Evolutionary conservation across 2,797 vertebrate species (phyloP).

Genomic region (Pseudochirops cupreus): DNA sequence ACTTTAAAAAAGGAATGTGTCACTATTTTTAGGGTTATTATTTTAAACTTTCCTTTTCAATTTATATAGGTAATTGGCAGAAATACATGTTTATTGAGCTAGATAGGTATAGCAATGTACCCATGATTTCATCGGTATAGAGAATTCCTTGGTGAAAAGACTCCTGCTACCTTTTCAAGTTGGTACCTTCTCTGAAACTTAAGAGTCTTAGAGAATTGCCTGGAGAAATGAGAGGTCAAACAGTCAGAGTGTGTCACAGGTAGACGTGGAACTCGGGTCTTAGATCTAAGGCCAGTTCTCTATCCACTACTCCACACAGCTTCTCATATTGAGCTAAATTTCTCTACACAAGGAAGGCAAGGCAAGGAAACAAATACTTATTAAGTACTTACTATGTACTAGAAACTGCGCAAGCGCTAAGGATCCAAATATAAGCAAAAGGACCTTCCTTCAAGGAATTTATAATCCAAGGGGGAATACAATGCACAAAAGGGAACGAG

Average conservation of each 20-base stretch:
- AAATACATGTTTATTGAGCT: background rate
- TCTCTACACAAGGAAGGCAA: background rate
- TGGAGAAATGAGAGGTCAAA: too few species aligned
- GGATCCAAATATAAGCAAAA: background rate
- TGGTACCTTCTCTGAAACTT: too few species aligned
- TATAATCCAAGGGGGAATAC: background rate
- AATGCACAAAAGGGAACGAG: background rate
- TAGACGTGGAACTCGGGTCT: background rate
- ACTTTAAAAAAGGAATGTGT: background rate
- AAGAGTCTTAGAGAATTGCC: too few species aligned
- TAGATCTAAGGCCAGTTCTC: background rate
- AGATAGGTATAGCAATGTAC: background rate
- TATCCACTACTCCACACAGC: too few species aligned
- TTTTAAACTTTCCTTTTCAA: background rate
- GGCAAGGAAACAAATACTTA: background rate
- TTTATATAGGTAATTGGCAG: background rate
- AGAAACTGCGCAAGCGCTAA: background rate
- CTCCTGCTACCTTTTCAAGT: background rate
- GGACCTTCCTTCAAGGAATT: too few species aligned
- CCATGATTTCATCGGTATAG: background rate
- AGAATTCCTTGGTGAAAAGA: background rate
- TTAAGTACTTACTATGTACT: background rate
- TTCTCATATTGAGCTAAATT: background rate
- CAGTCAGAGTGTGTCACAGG: too few species aligned
- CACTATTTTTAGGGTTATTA: background rate